Percentiles rank a stretch among this genome's conserved stretches.
phyloP scores from a whole-genome alignment of 1,140 invertebrate species.

The Trachymyrmex septentrionalis region DNA sequence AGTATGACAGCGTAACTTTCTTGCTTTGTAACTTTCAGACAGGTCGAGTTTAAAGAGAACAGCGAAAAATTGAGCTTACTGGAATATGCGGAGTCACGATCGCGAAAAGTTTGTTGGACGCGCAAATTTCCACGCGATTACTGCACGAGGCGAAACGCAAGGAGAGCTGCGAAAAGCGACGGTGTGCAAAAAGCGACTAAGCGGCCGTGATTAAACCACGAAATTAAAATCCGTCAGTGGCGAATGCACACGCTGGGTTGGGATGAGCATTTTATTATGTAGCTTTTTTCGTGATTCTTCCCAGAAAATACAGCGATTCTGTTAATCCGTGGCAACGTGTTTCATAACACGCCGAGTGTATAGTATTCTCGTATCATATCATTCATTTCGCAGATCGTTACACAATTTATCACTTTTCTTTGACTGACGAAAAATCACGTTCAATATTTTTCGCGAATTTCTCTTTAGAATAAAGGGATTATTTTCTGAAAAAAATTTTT shows the following conservation, averaged over 20 bases:
- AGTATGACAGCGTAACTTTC: neutral
- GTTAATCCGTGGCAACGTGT: constrained; percentile 16
- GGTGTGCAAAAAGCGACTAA: constrained; percentile 18
- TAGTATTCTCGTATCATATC: neutral
- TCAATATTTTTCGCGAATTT: neutral
- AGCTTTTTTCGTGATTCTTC: neutral
- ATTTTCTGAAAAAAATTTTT: no score
- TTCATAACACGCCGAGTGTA: constrained; percentile 32
- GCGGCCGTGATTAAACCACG: constrained; percentile 33
- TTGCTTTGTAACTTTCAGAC: neutral
- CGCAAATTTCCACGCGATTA: constrained; percentile 42
- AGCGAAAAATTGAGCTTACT: constrained; percentile 14
- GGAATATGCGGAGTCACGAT: constrained; percentile 37
- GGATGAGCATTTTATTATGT: constrained; percentile 19
- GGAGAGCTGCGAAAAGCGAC: neutral
- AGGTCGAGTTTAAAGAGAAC: constrained; percentile 5
- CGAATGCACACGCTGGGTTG: neutral
- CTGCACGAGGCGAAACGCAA: neutral
- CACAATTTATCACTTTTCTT: neutral
- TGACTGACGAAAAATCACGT: neutral
- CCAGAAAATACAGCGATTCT: constrained; percentile 32
- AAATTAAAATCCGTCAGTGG: constrained; percentile 63
- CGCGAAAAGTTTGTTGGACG: constrained; percentile 33
- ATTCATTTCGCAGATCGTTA: neutral
- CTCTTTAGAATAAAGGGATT: neutral